These are phyloP conservation scores for Enteromius argenteus DNA, from an alignment of 2,797 vertebrate species.

Conservation along the genomic window DNA sequence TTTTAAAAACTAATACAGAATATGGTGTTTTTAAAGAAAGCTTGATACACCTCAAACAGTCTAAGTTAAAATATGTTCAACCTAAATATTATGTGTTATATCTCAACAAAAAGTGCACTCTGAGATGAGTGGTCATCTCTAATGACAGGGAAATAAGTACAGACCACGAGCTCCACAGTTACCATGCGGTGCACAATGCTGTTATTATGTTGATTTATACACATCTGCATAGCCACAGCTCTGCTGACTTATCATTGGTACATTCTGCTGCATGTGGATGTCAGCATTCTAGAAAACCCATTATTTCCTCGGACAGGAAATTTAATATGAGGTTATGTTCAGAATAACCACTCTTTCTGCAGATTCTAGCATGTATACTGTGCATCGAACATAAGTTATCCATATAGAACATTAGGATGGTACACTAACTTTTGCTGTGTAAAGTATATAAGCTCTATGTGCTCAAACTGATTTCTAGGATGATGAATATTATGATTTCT, in stretches of 20 bases:
- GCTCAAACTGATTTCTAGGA: neutral
- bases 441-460: neutral
- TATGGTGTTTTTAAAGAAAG: neutral
- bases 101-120: neutral
- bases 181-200: slow-evolving; percentile 23
- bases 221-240: slow-evolving; percentile 55
- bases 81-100: neutral
- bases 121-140: slow-evolving; percentile 11
- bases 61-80: neutral
- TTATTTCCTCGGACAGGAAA: neutral
- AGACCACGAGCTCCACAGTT: neutral
- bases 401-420: neutral
- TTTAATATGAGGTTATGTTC: slow-evolving; percentile 6
- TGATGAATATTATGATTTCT: neutral
- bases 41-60: neutral
- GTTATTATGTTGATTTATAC: slow-evolving; percentile 44
- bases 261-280: slow-evolving; percentile 11
- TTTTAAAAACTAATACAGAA: neutral
- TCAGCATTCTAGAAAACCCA: slow-evolving; percentile 19
- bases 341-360: neutral
- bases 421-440: neutral
- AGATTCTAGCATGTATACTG: neutral
- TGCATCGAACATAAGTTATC: neutral
- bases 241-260: slow-evolving; percentile 16
- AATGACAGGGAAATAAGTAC: slow-evolving; percentile 9